These are phyloP conservation scores for Gallinago paraguaiae DNA, from an alignment of 2,113 vertebrate genomes.

Conservation along the genomic window DNA sequence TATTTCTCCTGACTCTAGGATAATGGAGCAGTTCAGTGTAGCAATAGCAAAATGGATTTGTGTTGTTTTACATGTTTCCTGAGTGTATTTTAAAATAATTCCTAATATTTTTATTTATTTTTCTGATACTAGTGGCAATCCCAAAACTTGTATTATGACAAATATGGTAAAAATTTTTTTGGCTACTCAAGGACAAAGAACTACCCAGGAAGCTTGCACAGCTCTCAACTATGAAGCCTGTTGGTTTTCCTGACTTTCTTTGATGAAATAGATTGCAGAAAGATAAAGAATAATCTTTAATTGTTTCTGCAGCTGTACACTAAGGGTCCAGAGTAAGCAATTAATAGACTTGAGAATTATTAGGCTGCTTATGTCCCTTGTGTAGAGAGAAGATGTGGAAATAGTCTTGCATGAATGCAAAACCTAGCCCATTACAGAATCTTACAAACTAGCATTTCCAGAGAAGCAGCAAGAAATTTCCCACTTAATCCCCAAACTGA, in stretches of 20 bases:
- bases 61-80: neutral
- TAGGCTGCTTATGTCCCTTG: neutral
- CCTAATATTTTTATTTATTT: neutral
- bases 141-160: neutral
- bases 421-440: neutral
- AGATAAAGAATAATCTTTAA: neutral
- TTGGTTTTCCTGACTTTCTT: neutral
- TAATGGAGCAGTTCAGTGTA: neutral
- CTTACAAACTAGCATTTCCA: neutral
- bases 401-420: neutral
- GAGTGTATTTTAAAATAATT: neutral
- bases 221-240: neutral
- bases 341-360: neutral
- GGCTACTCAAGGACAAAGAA: neutral
- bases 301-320: neutral
- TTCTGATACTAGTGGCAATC: neutral
- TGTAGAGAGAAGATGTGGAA: neutral
- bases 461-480: neutral
- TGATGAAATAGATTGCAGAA: neutral
- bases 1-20: neutral
- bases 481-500: neutral
- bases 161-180: neutral
- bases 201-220: neutral
- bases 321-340: neutral
- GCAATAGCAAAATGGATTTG: neutral